A percentile compares a stretch with the other conserved stretches of the same genome.
Evolutionary conservation across 2,888 invertebrate genomes (phyloP).

Genomic region (Dicyrtomina minuta): DNA sequence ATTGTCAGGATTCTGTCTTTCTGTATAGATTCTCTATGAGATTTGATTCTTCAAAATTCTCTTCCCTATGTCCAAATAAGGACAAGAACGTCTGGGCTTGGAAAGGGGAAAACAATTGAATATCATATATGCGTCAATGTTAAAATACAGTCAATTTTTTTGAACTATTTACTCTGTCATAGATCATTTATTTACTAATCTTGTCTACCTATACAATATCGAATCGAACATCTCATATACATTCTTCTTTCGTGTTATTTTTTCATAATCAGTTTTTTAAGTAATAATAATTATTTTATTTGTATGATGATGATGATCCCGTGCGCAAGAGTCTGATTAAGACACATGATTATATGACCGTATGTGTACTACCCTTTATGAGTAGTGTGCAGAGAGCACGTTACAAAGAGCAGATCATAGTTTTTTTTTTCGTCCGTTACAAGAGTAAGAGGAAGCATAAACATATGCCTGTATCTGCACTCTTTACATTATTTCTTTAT

Average conservation of each 20-base stretch:
- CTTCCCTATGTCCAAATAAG: slow-evolving; percentile 31
- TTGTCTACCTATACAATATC: too few species aligned
- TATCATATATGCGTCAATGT: background rate
- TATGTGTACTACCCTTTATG: too few species aligned
- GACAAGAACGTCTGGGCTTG: background rate
- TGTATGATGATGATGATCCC: background rate
- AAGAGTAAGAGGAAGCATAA: too few species aligned
- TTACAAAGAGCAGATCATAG: too few species aligned
- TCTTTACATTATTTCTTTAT: too few species aligned
- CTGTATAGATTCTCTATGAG: background rate
- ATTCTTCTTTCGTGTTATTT: background rate
- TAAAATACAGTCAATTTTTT: background rate
- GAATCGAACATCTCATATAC: too few species aligned
- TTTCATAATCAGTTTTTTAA: background rate
- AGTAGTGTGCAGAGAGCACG: too few species aligned
- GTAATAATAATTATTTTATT: background rate
- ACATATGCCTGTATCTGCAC: too few species aligned
- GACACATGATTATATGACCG: too few species aligned
- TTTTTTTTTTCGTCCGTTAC: too few species aligned
- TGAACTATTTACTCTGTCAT: background rate
- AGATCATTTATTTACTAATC: background rate
- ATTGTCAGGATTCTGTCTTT: background rate
- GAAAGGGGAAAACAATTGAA: background rate
- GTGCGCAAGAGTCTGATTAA: too few species aligned
- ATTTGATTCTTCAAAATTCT: slow-evolving; percentile 6